Percentiles rank a stretch among this genome's conserved stretches.
Conservation (phyloP, 2,888 invertebrate species). For the Habroteleia sp. region DNA sequence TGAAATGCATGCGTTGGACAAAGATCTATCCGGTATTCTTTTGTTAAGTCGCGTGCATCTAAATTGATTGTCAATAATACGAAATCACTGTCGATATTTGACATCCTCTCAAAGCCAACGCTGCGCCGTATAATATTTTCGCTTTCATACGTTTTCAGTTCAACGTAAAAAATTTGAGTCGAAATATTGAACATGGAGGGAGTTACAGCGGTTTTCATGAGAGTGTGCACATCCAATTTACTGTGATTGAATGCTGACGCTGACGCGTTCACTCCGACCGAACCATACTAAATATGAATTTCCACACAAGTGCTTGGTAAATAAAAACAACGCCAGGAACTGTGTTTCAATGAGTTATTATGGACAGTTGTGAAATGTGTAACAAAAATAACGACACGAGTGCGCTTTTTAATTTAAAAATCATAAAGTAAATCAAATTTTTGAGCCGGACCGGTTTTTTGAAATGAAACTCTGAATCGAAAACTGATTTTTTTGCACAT, state of each 20-base stretch:
- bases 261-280: slow-evolving; percentile 50
- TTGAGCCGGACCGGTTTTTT: slow-evolving; percentile 12
- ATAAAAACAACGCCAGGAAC: slow-evolving; percentile 55
- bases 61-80: slow-evolving; percentile 36
- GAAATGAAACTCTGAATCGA: too few relatives aligned
- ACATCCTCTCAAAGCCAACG: slow-evolving; percentile 30
- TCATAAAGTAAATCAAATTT: slow-evolving; percentile 50
- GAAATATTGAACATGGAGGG: slow-evolving; percentile 43
- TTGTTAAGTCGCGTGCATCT: slow-evolving; percentile 11
- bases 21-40: slow-evolving; percentile 1
- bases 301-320: slow-evolving; percentile 62
- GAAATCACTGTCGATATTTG: slow-evolving; percentile 41
- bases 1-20: slow-evolving; percentile 4
- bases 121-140: slow-evolving; percentile 36
- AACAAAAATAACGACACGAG: slow-evolving; percentile 42
- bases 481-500: slow-evolving; percentile 5
- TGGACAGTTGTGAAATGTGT: slow-evolving; percentile 54
- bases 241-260: slow-evolving; percentile 61
- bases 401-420: slow-evolving; percentile 54
- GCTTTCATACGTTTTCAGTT: slow-evolving; percentile 45
- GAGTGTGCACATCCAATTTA: slow-evolving; percentile 60
- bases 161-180: slow-evolving; percentile 39
- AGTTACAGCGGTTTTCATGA: slow-evolving; percentile 56
- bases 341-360: slow-evolving; percentile 60
- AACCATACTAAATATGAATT: slow-evolving; percentile 61